Evolutionary conservation across 2,113 vertebrate genomes (phyloP).

Genomic region (Tragulus kanchil): DNA sequence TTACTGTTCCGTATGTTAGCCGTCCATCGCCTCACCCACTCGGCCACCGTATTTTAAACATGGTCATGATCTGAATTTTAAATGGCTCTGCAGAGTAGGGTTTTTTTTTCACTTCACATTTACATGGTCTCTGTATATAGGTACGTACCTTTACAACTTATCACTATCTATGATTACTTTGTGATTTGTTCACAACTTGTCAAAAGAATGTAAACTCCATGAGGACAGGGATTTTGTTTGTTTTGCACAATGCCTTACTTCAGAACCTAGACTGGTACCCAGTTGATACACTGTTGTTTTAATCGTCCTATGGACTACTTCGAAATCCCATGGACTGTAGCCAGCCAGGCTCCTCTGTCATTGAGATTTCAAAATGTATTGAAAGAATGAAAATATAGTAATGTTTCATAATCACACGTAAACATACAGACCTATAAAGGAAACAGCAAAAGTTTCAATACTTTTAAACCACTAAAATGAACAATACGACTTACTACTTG

Average conservation of each 20-base stretch:
- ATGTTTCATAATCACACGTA: rapidly evolving
- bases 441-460: neutral
- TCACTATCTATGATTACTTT: no score
- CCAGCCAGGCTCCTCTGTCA: neutral
- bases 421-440: neutral
- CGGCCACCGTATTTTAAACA: no score
- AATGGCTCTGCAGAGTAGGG: neutral
- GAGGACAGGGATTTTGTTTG: neutral
- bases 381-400: neutral
- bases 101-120: neutral
- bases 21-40: no score
- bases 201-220: neutral
- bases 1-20: neutral
- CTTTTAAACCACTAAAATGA: neutral
- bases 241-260: neutral
- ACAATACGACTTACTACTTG: neutral
- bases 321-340: neutral
- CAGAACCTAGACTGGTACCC: neutral
- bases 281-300: neutral
- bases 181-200: neutral
- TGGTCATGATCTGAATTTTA: neutral
- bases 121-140: neutral
- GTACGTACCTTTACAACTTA: neutral
- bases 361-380: neutral
- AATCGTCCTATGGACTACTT: neutral